Conservation (phyloP, 1,140 invertebrate genomes). For the Calliopsis andreniformis region DNA sequence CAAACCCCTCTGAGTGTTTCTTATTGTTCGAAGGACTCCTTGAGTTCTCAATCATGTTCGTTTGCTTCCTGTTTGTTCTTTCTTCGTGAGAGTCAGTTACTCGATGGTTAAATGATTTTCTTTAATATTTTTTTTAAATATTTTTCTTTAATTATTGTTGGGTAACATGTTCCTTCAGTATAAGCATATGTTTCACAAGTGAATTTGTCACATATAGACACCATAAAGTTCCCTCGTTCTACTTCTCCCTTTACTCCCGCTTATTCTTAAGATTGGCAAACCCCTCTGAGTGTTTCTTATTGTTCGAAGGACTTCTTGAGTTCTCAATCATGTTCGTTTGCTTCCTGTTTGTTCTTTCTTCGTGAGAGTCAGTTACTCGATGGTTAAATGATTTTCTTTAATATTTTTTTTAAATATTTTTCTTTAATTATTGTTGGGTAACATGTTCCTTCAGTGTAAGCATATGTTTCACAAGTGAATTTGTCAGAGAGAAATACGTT, state of each 20-base stretch:
- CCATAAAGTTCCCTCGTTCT: constrained; percentile 20
- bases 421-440: no score
- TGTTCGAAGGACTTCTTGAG: not conserved
- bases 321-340: constrained; percentile 7
- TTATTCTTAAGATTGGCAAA: constrained; percentile 32
- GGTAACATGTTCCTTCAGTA: no score
- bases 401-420: no score
- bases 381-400: no score
- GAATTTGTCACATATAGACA: constrained; percentile 1
- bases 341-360: not conserved
- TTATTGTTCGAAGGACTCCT: constrained; percentile 4
- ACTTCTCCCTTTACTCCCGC: not conserved
- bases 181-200: no score
- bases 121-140: no score
- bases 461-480: no score
- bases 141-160: no score
- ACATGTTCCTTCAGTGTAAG: no score
- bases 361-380: not conserved
- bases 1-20: constrained; percentile 39
- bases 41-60: constrained; percentile 4
- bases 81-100: not conserved
- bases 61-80: not conserved
- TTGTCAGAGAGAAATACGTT: not conserved
- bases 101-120: not conserved
- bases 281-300: constrained; percentile 23